Conservation (phyloP, 2,888 invertebrate genomes). For the Drosophila trichaetosa region DNA sequence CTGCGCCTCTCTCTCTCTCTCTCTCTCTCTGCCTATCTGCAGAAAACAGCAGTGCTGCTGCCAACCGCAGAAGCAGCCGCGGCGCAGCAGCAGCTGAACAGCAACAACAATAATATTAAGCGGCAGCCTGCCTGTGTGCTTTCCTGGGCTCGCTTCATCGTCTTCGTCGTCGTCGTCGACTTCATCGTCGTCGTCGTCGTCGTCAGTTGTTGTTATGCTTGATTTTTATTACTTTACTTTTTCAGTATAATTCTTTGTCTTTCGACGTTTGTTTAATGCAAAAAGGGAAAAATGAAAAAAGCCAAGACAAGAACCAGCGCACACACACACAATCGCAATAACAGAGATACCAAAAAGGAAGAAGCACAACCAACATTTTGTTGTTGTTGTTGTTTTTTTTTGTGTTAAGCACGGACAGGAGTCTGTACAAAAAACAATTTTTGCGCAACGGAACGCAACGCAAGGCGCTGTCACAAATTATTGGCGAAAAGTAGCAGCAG, state of each 20-base stretch:
- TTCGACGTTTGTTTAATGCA: slow-evolving; percentile 74
- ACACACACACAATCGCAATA: slow-evolving; percentile 18
- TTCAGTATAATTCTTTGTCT: slow-evolving; percentile 77
- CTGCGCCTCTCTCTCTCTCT: slow-evolving; percentile 25
- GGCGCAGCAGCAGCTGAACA: slow-evolving; percentile 10
- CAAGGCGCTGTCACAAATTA: slow-evolving; percentile 33
- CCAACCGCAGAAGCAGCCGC: slow-evolving; percentile 29
- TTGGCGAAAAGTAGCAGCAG: neutral
- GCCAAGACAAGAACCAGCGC: slow-evolving; percentile 48
- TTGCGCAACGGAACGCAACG: slow-evolving; percentile 49
- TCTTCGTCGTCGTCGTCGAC: slow-evolving; percentile 6
- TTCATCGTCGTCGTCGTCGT: slow-evolving; percentile 22
- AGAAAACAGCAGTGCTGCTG: slow-evolving; percentile 6
- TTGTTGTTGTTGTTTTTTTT: slow-evolving; percentile 1
- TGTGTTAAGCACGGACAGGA: slow-evolving; percentile 51
- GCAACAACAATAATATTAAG: slow-evolving; percentile 33
- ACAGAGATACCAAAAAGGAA: slow-evolving; percentile 62
- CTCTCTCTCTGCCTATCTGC: neutral
- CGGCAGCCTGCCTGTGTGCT: slow-evolving; percentile 51
- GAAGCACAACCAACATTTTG: slow-evolving; percentile 58
- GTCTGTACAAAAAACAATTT: slow-evolving; percentile 63
- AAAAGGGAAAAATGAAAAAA: slow-evolving; percentile 55
- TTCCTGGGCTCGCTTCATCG: slow-evolving; percentile 48
- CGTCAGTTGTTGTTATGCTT: slow-evolving; percentile 63
- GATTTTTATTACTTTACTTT: slow-evolving; percentile 77